Evolutionary conservation across 2,113 vertebrate species (phyloP).

Genomic region (Budorcas taxicolor): DNA sequence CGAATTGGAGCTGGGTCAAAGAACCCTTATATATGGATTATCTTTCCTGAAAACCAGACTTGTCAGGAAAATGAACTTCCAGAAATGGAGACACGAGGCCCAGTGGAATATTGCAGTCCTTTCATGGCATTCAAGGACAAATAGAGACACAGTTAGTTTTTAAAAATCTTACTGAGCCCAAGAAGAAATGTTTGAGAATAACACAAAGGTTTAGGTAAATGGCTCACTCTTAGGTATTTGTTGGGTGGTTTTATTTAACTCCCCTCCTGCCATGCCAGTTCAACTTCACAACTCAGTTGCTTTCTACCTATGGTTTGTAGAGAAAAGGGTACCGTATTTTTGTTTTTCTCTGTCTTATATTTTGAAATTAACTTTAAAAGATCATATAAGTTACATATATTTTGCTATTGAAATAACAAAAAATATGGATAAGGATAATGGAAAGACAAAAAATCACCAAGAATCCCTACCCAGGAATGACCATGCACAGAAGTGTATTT

Average conservation of each 20-base stretch:
- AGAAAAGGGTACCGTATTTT: not conserved
- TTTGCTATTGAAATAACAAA: conserved; percentile 8
- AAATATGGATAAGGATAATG: not conserved
- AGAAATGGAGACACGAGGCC: not conserved
- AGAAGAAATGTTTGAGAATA: not conserved
- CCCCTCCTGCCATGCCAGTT: accelerated
- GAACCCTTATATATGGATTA: conserved; percentile 55
- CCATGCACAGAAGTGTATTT: not conserved
- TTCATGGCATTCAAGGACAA: conserved; percentile 37
- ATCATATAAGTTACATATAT: not conserved
- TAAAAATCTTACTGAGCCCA: not conserved
- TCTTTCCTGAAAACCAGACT: conserved; percentile 43
- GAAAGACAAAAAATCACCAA: not conserved
- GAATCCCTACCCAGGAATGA: not conserved
- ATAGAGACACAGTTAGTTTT: not conserved
- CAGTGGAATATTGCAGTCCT: not conserved
- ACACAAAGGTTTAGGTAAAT: not conserved
- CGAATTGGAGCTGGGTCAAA: conserved; percentile 52
- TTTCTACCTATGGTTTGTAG: not conserved
- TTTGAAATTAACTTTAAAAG: not conserved
- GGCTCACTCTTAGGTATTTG: not conserved
- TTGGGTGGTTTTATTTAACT: not conserved
- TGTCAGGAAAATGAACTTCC: conserved; percentile 45
- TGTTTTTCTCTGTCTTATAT: not conserved
- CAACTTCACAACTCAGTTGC: not conserved